Base-by-base conservation (phyloP, 2,888 invertebrate genomes). In the Keiferia lycopersicella region DNA sequence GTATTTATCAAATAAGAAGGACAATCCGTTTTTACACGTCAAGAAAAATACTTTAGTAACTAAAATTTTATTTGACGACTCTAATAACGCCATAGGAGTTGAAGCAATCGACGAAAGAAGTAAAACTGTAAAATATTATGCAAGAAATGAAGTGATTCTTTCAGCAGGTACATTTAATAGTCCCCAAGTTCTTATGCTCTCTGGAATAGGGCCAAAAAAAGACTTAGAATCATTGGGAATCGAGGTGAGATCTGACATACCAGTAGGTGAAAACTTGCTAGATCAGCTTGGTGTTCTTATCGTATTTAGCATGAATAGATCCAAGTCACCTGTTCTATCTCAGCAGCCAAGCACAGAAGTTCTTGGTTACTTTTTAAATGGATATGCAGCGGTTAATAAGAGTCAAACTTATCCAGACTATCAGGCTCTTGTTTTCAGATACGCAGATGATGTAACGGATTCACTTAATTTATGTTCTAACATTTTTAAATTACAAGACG, bases 121-220 rank as follows among this genome's bases (percentile, higher is more conserved):
- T 14, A 66, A 71, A 10, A 76, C 67, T 1, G 86, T 86, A 7
- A 57, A 71, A 11, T 82, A 82, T 50, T 83, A 75, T 59, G 82
- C 81, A 0, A 68, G 75, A 1, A 82, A 77, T 57, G 89, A 89
- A 71, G 81, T 89, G 0, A 75, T 89, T 14, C 18, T 87, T 14
- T 79, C 85, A 1, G 83, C 89, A 0, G 89, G 89, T 0, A 80
- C 87, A 0, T 88, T 86, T 58, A 89, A 88, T 66, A 82, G 87
- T 14, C 76, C 89, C 0, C 88, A 90, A 70, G 65, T 89, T 16
- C 65, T 90, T 57, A 71, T 87, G 63, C 73, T 88, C 0, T 89
- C 89, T 0, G 89, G 89, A 0, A 73, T 90, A 12, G 89, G 89
- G 0, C 87, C 87, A 0, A 78, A 75, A 62, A 65, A 78, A 0